Conservation (phyloP, 2,113 vertebrate species). For the Saguinus midas region DNA sequence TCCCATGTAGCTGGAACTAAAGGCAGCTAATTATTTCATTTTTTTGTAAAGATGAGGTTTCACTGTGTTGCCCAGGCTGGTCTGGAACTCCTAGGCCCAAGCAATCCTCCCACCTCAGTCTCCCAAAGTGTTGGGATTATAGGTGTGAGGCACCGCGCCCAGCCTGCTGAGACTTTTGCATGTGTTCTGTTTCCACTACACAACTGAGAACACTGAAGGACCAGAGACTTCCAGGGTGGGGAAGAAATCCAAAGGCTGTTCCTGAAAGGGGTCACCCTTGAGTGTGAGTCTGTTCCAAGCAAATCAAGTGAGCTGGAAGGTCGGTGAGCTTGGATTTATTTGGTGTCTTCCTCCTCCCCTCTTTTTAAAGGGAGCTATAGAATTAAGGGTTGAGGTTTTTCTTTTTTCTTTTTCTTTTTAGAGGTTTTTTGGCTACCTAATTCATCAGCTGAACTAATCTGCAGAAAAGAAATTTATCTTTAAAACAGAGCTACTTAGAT, state of each 20-base stretch:
- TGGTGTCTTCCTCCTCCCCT: not conserved
- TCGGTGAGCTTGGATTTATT: not conserved
- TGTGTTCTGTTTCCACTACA: not conserved
- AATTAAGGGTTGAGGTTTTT: not conserved
- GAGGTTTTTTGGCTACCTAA: not conserved
- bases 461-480: not conserved
- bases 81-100: too few relatives aligned
- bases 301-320: not conserved
- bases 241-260: not conserved
- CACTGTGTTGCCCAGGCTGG: too few relatives aligned
- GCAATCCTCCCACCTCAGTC: too few relatives aligned
- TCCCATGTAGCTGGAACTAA: too few relatives aligned
- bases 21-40: too few relatives aligned
- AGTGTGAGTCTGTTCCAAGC: not conserved
- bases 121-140: too few relatives aligned
- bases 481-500: not conserved
- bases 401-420: not conserved
- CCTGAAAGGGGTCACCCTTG: not conserved
- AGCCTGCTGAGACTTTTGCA: not conserved
- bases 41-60: too few relatives aligned
- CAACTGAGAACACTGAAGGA: not conserved
- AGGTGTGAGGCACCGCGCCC: too few relatives aligned
- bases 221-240: not conserved
- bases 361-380: not conserved
- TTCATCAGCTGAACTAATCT: not conserved